A percentile compares a stretch with the other conserved stretches of the same genome.
Evolutionary conservation across 2,888 invertebrate species (phyloP).

Genomic region (Amphipyra tragopoginis): DNA sequence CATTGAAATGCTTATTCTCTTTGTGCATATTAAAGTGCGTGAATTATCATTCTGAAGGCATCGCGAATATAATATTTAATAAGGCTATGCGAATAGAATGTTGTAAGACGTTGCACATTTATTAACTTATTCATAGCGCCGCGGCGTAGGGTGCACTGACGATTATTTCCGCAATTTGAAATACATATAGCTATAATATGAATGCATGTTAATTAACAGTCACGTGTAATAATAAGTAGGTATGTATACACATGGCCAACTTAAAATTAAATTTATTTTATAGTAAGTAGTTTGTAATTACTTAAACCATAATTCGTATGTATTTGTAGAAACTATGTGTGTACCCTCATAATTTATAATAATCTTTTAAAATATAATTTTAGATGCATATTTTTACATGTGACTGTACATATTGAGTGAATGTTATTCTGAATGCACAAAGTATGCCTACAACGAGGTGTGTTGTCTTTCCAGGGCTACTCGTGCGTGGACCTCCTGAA

Average conservation of each 20-base stretch:
- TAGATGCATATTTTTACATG: too few relatives aligned
- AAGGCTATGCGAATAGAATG: conserved; percentile 56
- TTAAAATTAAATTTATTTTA: too few relatives aligned
- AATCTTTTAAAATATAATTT: too few relatives aligned
- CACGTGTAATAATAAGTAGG: too few relatives aligned
- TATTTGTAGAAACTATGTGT: too few relatives aligned
- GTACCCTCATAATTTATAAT: too few relatives aligned
- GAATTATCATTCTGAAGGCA: conserved; percentile 56
- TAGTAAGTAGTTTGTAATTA: too few relatives aligned
- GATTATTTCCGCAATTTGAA: conserved; percentile 37
- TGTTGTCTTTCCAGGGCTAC: conserved; percentile 91
- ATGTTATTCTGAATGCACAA: conserved; percentile 21
- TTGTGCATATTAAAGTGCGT: conserved; percentile 38
- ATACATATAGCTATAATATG: conserved; percentile 21
- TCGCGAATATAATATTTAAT: conserved; percentile 58
- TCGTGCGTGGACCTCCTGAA: conserved; percentile 96
- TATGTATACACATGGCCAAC: too few relatives aligned
- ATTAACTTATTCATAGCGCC: conserved; percentile 29
- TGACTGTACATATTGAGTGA: neutral
- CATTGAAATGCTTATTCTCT: conserved; percentile 45
- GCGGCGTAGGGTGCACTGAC: conserved; percentile 17
- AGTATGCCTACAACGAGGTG: conserved; percentile 40
- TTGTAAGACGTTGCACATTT: conserved; percentile 38
- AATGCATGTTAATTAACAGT: too few relatives aligned
- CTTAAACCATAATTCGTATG: too few relatives aligned